These are phyloP conservation scores for Yasuhikotakia modesta DNA, from an alignment of 2,797 vertebrate genomes.

Conservation along the genomic window DNA sequence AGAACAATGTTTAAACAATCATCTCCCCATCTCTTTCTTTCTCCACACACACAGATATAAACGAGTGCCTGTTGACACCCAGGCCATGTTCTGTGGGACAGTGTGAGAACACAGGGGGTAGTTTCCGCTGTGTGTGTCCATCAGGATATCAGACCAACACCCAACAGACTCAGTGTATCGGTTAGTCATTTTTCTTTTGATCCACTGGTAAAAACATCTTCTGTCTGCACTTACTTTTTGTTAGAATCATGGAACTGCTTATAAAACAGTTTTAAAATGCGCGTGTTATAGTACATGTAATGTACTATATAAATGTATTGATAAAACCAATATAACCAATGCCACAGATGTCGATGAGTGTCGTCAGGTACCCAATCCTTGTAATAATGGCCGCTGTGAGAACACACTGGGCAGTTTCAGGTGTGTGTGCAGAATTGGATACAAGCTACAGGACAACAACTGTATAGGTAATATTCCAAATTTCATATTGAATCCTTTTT, in stretches of 20 bases:
- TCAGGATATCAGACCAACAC: slow-evolving; percentile 74
- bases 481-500: too few species aligned
- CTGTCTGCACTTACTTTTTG: background rate
- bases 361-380: slow-evolving; percentile 70
- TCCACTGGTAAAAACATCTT: background rate
- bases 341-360: slow-evolving; percentile 83
- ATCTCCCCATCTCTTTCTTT: background rate
- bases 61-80: slow-evolving; percentile 77
- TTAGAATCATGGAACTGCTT: background rate
- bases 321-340: background rate
- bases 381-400: slow-evolving; percentile 78
- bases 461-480: slow-evolving; percentile 71
- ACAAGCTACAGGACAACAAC: slow-evolving; percentile 72
- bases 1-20: background rate
- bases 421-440: slow-evolving; percentile 83
- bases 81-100: slow-evolving; percentile 74
- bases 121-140: slow-evolving; percentile 81
- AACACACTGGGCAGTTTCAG: slow-evolving; percentile 82
- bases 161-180: slow-evolving; percentile 75
- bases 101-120: slow-evolving; percentile 80
- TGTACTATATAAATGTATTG: background rate
- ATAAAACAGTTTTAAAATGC: background rate
- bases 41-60: slow-evolving; percentile 67
- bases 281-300: background rate
- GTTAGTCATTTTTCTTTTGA: slow-evolving; percentile 62